These are phyloP conservation scores for Drosophila guanche DNA, from an alignment of 1,140 invertebrate species.

Conservation along the genomic window DNA sequence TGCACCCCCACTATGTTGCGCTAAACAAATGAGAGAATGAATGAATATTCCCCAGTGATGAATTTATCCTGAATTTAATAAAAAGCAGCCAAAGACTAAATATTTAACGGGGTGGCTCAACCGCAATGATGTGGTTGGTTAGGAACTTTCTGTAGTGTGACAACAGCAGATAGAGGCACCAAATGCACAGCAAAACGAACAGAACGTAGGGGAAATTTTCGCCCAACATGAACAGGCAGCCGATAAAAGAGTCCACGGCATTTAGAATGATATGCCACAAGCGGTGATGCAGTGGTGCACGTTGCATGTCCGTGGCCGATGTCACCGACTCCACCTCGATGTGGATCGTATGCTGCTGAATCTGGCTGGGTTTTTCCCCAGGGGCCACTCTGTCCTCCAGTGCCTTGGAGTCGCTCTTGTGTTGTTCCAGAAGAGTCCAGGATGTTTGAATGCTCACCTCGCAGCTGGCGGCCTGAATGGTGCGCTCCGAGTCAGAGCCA, in stretches of 20 bases:
- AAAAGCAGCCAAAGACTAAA: neutral
- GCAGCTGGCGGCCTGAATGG: conserved; percentile 10
- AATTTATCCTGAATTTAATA: neutral
- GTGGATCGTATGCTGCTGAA: no score
- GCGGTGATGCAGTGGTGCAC: conserved; percentile 47
- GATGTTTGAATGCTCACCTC: no score
- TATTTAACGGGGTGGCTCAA: no score
- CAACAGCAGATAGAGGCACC: conserved; percentile 63
- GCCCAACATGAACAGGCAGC: conserved; percentile 55
- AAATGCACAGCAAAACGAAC: conserved; percentile 59
- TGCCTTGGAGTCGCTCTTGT: no score
- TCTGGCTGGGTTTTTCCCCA: no score
- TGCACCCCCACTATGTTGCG: conserved; percentile 75
- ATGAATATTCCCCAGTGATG: conserved; percentile 31
- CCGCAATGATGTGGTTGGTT: no score
- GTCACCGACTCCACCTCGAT: conserved; percentile 57
- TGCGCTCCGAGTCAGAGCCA: conserved; percentile 21
- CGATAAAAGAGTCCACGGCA: conserved; percentile 16
- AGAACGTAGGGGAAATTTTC: conserved; percentile 65
- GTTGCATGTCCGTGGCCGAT: conserved; percentile 45
- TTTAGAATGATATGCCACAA: conserved; percentile 44
- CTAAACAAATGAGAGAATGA: conserved; percentile 25
- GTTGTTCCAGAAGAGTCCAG: no score
- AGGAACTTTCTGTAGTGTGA: conserved; percentile 33
- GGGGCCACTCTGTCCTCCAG: no score